A percentile compares a stretch with the other conserved stretches of the same genome.
Evolutionary conservation across 2,888 invertebrate genomes (phyloP).

Genomic region (Rhyacophila evoluta): DNA sequence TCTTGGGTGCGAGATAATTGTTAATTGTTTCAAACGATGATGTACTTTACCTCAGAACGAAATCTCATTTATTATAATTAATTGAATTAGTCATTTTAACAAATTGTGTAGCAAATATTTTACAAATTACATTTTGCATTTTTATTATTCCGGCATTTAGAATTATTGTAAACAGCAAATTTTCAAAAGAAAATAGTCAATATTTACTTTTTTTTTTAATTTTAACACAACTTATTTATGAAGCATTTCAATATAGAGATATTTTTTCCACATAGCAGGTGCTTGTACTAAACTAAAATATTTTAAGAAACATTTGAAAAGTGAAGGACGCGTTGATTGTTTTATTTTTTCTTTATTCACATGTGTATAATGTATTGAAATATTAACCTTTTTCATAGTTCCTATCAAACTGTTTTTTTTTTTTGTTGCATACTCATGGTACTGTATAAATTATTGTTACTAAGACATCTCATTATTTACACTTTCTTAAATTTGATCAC

Average conservation of each 20-base stretch:
- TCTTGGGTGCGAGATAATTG: too few species aligned
- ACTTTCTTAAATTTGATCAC: too few species aligned
- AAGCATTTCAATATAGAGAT: too few species aligned
- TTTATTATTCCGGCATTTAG: neutral
- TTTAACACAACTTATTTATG: neutral
- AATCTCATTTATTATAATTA: neutral
- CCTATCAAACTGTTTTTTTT: too few species aligned
- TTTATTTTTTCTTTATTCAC: neutral
- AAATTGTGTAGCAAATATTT: neutral
- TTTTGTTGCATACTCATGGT: too few species aligned
- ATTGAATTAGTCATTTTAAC: neutral
- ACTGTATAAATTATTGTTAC: too few species aligned
- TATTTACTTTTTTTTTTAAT: neutral
- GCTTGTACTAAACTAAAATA: constrained; percentile 55
- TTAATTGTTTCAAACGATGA: too few species aligned
- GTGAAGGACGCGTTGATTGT: neutral
- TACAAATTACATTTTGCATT: neutral
- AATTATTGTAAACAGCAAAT: too few species aligned
- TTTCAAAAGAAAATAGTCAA: too few species aligned
- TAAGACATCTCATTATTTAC: too few species aligned
- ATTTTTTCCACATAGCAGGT: constrained; percentile 54
- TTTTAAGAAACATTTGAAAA: constrained; percentile 32
- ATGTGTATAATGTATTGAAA: too few species aligned
- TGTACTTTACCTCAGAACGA: neutral
- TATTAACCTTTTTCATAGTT: neutral